These are phyloP conservation scores for Hydrozoanthus gracilis DNA, from an alignment of 92 coral and sea anemone species.

Conservation along the genomic window DNA sequence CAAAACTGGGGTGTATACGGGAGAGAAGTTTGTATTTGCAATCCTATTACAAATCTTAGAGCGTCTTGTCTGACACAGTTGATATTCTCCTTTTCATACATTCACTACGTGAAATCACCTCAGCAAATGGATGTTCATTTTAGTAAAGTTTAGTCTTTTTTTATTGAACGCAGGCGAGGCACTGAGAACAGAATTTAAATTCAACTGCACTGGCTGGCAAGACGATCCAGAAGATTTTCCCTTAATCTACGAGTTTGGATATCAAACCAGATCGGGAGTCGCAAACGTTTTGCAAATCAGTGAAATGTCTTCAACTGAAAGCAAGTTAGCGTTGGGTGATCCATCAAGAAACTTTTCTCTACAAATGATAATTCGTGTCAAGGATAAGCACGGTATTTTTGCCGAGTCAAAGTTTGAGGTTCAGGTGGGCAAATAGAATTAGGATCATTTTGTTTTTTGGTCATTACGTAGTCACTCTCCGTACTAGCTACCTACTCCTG, in stretches of 20 bases:
- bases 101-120: neutral
- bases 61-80: too few species aligned
- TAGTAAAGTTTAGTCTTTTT: neutral
- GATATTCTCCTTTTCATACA: too few species aligned
- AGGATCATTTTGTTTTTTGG: too few species aligned
- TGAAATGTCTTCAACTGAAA: slow-evolving; percentile 31
- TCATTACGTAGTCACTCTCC: too few species aligned
- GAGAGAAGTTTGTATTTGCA: too few species aligned
- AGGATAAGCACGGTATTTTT: slow-evolving; percentile 21
- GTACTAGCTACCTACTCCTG: too few species aligned
- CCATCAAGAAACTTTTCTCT: slow-evolving; percentile 39
- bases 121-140: too few species aligned
- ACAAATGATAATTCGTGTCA: slow-evolving; percentile 34
- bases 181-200: slow-evolving; percentile 22
- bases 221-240: slow-evolving; percentile 54
- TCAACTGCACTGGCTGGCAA: slow-evolving; percentile 54
- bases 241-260: slow-evolving; percentile 61
- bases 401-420: neutral
- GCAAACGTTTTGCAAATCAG: slow-evolving; percentile 35
- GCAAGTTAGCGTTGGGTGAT: slow-evolving; percentile 36
- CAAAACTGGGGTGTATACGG: too few species aligned
- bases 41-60: too few species aligned
- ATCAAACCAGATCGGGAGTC: slow-evolving; percentile 32
- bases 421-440: neutral
- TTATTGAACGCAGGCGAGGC: slow-evolving; percentile 2